A percentile compares a stretch with the other conserved stretches of the same genome.
Evolutionary conservation across 2,113 vertebrate genomes (phyloP).

Genomic region (Mohoua ochrocephala): DNA sequence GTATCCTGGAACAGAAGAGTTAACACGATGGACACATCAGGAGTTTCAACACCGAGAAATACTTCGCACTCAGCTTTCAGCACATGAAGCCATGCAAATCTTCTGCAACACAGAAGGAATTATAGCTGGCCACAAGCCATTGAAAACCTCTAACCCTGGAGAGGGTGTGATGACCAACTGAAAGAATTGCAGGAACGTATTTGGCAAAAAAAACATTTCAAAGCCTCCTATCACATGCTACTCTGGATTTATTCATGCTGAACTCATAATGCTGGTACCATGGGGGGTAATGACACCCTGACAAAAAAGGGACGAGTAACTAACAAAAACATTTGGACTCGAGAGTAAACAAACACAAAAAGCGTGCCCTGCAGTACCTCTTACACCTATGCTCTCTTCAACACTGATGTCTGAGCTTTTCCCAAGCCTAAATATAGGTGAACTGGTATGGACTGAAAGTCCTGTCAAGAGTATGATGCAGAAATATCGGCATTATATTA

Average conservation of each 20-base stretch:
- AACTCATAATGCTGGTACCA: not conserved
- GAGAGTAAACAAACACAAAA: not conserved
- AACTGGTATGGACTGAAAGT: not conserved
- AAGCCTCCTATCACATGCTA: not conserved
- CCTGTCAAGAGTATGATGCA: not conserved
- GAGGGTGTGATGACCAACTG: not conserved
- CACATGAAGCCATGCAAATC: not conserved
- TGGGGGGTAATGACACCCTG: not conserved
- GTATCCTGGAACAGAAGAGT: not conserved
- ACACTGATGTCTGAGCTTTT: not conserved
- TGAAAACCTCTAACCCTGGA: not conserved
- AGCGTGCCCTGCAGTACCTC: not conserved
- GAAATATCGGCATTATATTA: not conserved
- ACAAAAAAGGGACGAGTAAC: not conserved
- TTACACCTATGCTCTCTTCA: not conserved
- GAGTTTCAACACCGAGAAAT: not conserved
- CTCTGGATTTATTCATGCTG: not conserved
- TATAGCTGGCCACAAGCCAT: not conserved
- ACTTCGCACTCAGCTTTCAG: not conserved
- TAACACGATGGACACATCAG: not conserved
- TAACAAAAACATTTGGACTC: not conserved
- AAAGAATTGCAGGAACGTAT: not conserved
- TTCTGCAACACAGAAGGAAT: conserved; percentile 20
- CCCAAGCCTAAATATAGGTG: not conserved
- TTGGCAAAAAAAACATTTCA: not conserved